Conservation (phyloP, 2,797 vertebrate genomes). For the Tapirus indicus region DNA sequence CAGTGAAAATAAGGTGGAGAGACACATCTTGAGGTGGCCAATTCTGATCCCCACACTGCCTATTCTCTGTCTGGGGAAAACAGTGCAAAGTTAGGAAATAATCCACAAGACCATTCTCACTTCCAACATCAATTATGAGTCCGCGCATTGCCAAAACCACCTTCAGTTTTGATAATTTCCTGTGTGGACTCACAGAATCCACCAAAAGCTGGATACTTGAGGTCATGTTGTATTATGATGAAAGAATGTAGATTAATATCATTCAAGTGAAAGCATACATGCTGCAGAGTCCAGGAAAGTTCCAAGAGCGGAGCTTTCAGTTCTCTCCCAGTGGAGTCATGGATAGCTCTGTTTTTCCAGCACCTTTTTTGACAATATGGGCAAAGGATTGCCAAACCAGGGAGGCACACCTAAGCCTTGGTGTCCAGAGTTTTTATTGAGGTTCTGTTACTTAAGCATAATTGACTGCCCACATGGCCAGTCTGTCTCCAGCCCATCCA, state of each 20-base stretch:
- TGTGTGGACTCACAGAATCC: not conserved
- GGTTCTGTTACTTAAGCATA: not conserved
- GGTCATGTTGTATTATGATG: not conserved
- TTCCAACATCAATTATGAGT: not conserved
- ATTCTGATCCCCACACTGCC: no score
- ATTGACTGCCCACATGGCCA: not conserved
- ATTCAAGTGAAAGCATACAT: not conserved
- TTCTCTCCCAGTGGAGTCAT: not conserved
- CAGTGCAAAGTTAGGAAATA: not conserved
- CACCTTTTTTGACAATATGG: not conserved
- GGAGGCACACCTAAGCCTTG: not conserved
- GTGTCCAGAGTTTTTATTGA: not conserved
- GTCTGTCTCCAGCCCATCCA: not conserved
- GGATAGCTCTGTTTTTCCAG: not conserved
- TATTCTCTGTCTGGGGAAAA: not conserved
- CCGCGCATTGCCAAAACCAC: not conserved
- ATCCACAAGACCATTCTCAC: not conserved
- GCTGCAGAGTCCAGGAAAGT: not conserved
- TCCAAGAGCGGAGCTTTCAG: accelerated
- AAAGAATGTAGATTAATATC: not conserved
- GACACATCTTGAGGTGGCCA: no score
- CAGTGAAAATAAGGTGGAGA: no score
- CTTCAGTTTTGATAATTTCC: not conserved
- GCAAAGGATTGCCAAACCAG: not conserved
- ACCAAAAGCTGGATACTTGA: not conserved